Percentiles rank a stretch among this genome's conserved stretches.
These are phyloP conservation scores for Galagoides demidoff DNA, from an alignment of 2,797 vertebrate genomes.

Conservation along the genomic window DNA sequence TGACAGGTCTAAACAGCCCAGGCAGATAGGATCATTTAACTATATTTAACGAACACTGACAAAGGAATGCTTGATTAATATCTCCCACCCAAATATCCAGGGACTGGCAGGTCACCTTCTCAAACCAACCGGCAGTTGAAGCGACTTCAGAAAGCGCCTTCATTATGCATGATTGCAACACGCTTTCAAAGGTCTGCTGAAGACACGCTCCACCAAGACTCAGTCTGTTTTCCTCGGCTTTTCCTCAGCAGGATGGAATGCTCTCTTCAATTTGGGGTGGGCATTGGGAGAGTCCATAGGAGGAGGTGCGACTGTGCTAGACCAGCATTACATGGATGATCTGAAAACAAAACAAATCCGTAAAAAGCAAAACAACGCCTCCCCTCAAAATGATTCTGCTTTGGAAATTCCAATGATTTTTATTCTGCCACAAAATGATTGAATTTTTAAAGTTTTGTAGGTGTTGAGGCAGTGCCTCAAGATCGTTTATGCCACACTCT, in stretches of 20 bases:
- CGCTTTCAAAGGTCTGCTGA: slow-evolving; percentile 79
- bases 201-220: slow-evolving; percentile 80
- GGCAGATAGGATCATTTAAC: slow-evolving; percentile 78
- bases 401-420: not conserved
- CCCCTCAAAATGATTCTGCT: not conserved
- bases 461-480: not conserved
- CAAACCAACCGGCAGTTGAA: slow-evolving; percentile 78
- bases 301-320: not conserved
- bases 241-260: slow-evolving; percentile 60
- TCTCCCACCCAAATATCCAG: slow-evolving; percentile 73
- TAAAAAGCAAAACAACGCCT: not conserved
- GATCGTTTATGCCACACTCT: not conserved
- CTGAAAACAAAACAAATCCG: not conserved
- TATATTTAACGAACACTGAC: slow-evolving; percentile 79
- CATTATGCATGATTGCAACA: slow-evolving; percentile 65
- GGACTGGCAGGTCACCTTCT: slow-evolving; percentile 77
- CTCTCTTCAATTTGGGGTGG: not conserved
- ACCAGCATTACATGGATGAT: not conserved
- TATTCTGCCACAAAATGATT: not conserved
- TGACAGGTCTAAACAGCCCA: slow-evolving; percentile 82
- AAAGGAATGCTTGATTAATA: slow-evolving; percentile 78
- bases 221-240: slow-evolving; percentile 79
- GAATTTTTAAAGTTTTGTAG: not conserved
- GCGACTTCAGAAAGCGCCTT: slow-evolving; percentile 77
- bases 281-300: not conserved